Evolutionary conservation across 1,140 invertebrate species (phyloP).

Genomic region (Nasonia vitripennis): DNA sequence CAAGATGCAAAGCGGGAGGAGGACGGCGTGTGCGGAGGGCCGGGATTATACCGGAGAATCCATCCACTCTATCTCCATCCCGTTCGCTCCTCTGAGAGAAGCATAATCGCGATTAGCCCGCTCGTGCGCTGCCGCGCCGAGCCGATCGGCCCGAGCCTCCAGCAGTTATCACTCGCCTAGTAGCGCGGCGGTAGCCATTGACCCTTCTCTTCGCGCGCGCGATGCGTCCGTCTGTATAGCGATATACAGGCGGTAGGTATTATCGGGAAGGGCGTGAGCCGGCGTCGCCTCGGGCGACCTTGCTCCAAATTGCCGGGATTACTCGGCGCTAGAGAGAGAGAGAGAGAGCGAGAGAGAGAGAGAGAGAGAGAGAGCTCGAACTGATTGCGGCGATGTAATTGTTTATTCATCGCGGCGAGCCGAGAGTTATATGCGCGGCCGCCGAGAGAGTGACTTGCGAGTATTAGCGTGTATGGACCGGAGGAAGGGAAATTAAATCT

Average conservation of each 20-base stretch:
- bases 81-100: neutral
- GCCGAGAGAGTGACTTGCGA: neutral
- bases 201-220: neutral
- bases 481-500: neutral
- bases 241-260: neutral
- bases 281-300: conserved; percentile 36
- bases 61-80: neutral
- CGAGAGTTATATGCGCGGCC: too few relatives aligned
- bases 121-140: neutral
- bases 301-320: conserved; percentile 41
- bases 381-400: conserved; percentile 46
- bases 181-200: neutral
- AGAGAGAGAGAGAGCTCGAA: neutral
- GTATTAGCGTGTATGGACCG: neutral
- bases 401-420: conserved; percentile 47
- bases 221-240: neutral
- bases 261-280: conserved; percentile 6
- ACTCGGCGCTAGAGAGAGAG: neutral
- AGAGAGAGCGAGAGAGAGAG: neutral
- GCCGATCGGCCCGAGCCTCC: neutral
- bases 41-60: neutral
- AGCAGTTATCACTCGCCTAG: neutral
- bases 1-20: neutral
- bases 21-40: neutral
- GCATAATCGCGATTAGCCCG: conserved; percentile 41